Conservation (phyloP, 2,113 vertebrate genomes). For the Protobothrops flavoviridis region DNA sequence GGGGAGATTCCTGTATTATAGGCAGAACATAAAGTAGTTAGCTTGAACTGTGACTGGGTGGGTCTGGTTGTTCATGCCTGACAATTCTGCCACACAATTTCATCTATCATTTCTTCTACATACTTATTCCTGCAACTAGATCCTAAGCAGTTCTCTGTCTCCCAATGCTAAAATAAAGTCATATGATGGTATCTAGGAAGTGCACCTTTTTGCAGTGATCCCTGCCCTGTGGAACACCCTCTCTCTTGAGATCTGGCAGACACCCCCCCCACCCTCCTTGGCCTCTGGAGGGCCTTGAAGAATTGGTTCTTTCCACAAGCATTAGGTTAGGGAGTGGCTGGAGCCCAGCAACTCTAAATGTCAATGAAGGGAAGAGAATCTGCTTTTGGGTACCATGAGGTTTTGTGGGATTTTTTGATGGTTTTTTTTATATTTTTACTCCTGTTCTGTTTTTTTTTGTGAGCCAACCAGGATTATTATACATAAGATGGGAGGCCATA, state of each 20-base stretch:
- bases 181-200: not conserved
- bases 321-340: not conserved
- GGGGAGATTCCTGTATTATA: not conserved
- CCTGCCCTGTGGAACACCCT: not conserved
- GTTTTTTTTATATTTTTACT: no score
- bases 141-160: not conserved
- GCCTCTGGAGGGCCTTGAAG: not conserved
- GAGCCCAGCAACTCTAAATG: no score
- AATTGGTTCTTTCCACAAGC: not conserved
- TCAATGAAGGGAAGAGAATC: no score
- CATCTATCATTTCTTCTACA: not conserved
- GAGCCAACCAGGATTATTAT: no score
- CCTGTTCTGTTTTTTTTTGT: no score
- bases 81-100: not conserved
- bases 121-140: not conserved
- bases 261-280: not conserved
- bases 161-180: not conserved
- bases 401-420: no score
- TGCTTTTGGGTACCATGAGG: no score
- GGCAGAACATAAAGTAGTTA: not conserved
- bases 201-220: not conserved
- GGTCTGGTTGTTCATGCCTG: not conserved
- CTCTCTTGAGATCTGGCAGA: not conserved
- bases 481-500: no score
- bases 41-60: not conserved